Evolutionary conservation across 2,797 vertebrate species (phyloP).

Genomic region (Cryptoblepharus egeriae): DNA sequence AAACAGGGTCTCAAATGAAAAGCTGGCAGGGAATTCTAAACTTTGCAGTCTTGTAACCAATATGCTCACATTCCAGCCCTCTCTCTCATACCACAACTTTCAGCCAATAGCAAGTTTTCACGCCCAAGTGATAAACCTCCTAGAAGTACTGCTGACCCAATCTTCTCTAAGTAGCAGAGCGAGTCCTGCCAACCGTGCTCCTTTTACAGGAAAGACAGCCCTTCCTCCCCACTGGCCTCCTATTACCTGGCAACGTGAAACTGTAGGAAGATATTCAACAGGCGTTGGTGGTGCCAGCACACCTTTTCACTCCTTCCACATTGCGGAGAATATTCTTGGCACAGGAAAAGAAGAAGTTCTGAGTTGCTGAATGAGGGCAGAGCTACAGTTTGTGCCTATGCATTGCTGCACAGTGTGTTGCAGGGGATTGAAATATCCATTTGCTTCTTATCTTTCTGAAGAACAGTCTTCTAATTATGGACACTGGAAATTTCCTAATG

Average conservation of each 20-base stretch:
- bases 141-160: slow-evolving; percentile 30
- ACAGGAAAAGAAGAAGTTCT: background rate
- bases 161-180: slow-evolving; percentile 12
- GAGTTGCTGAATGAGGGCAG: background rate
- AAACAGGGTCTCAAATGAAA: background rate
- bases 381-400: background rate
- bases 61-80: slow-evolving; percentile 8
- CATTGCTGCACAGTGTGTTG: too few species aligned
- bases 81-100: background rate
- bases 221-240: slow-evolving; percentile 10
- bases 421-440: too few species aligned
- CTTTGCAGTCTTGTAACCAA: slow-evolving; percentile 15
- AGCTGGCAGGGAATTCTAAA: slow-evolving; percentile 1
- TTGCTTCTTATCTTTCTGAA: background rate
- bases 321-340: background rate
- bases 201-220: background rate
- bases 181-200: slow-evolving; percentile 13
- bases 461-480: background rate
- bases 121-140: background rate
- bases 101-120: slow-evolving; percentile 18
- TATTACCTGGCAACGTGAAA: background rate
- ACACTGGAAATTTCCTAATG: too few species aligned
- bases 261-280: background rate
- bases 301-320: background rate
- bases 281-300: background rate